Base-by-base conservation (phyloP, 1,140 invertebrate genomes). In the Ceratina australensis region DNA sequence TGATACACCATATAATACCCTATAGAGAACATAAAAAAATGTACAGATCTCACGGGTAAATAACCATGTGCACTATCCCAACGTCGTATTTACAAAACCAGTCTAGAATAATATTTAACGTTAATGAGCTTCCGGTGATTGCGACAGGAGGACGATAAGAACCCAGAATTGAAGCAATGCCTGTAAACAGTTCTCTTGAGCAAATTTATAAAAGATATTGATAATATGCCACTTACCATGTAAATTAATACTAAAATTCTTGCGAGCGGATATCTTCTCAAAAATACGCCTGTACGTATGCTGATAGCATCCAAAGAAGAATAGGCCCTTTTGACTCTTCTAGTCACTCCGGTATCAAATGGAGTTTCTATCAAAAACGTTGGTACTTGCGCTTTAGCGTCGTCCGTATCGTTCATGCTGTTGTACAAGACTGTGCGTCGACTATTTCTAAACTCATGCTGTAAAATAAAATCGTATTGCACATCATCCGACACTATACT, bases 281-380 rank as follows among this genome's bases (percentile, higher is more conserved):
- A 90, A 91, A 97, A 97, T 18, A 96, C 93, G 20, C 97, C 96
- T 24, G 96, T 94, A 72, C 96, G 93, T 63, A 97, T 93, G 81
- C 96, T 96, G 79, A 96, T 94, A 33, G 94, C 94, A 91, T 97
- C 96, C 18, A 97, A 92, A 52, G 94, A 94, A 42, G 95, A 95
- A 85, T 96, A 97, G 28, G 96, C 96, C 85, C 95, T 93, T 90
- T 97, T 97, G 4, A 97, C 95, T 83, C 95, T 93, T 81, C 96
- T 93, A 0, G 96, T 94, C 56, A 97, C 94, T 20, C 95, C 94
- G 64, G 95, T 95, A 86, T 97, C 96, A 85, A 96, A 95, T 18
- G 96, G 96, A 87, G 94, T 95, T 86, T 97, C 96, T 76, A 95
- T 93, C 88, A 97, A 93, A 79, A 97, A 95, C 69, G 93, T 91